These are phyloP conservation scores for Cotesia typhae DNA, from an alignment of 1,140 invertebrate species.

Conservation along the genomic window DNA sequence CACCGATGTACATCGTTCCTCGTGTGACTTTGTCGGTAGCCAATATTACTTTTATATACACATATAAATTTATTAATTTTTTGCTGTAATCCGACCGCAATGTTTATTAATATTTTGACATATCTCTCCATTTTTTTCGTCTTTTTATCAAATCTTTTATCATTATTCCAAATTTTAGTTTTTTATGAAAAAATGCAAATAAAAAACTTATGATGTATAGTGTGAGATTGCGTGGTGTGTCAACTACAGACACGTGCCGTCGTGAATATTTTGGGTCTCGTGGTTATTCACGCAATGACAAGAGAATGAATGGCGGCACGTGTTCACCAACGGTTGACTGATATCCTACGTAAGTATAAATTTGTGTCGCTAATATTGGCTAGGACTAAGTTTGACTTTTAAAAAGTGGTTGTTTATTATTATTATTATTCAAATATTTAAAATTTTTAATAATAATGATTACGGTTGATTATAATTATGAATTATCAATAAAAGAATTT, in stretches of 20 bases:
- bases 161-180: neutral
- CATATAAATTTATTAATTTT: neutral
- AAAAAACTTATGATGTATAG: constrained; percentile 15
- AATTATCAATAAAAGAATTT: no score
- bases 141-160: neutral
- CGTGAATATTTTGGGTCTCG: constrained; percentile 56
- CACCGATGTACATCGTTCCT: constrained; percentile 45
- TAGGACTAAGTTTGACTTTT: neutral
- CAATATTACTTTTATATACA: neutral
- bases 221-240: constrained; percentile 28
- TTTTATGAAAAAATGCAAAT: neutral
- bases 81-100: neutral
- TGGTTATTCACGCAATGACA: constrained; percentile 63
- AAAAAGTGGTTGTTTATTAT: no score
- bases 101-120: neutral
- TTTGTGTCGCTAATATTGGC: constrained; percentile 45
- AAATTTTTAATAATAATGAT: no score
- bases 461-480: no score
- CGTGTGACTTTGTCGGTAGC: constrained; percentile 13
- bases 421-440: no score
- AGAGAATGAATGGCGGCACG: constrained; percentile 62
- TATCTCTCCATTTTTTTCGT: neutral
- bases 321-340: constrained; percentile 58
- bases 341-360: constrained; percentile 53
- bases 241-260: constrained; percentile 49